Percentiles rank a stretch among this genome's conserved stretches.
Evolutionary conservation across 2,888 invertebrate species (phyloP).

Genomic region (Muscina levida): DNA sequence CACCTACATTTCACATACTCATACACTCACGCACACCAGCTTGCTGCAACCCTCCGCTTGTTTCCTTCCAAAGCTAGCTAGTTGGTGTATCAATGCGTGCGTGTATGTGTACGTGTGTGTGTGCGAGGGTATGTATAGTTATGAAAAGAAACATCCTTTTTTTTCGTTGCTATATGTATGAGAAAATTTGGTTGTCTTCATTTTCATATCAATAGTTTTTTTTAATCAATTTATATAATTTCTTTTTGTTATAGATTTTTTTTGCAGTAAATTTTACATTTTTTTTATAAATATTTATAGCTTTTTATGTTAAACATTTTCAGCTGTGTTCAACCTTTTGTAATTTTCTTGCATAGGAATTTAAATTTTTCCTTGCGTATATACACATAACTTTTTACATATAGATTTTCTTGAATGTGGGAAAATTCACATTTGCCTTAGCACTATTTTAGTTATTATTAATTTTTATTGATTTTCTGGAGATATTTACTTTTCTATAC

Average conservation of each 20-base stretch:
- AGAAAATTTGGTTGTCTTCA: constrained; percentile 30
- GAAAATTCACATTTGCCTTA: constrained; percentile 3
- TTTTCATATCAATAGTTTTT: not conserved
- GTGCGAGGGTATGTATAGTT: too few relatives aligned
- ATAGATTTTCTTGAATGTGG: constrained; percentile 10
- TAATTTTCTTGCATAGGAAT: not conserved
- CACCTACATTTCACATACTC: constrained; percentile 56
- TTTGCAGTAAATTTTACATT: constrained; percentile 33
- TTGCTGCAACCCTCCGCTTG: not conserved
- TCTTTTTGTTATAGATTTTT: constrained; percentile 13
- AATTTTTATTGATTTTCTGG: constrained; percentile 7
- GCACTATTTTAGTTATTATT: not conserved
- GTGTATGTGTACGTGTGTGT: constrained; percentile 36
- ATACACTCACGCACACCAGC: not conserved
- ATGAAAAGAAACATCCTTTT: constrained; percentile 55
- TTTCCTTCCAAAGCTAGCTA: not conserved
- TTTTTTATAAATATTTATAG: not conserved
- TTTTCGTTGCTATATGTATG: constrained; percentile 55
- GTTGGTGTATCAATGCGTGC: not conserved
- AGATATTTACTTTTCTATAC: constrained; percentile 52
- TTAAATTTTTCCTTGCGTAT: constrained; percentile 27
- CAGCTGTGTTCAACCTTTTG: not conserved
- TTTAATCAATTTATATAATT: constrained; percentile 21
- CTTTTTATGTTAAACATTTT: constrained; percentile 12
- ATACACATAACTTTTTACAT: constrained; percentile 48